Evolutionary conservation across 2,113 vertebrate species (phyloP).

Genomic region (Excalfactoria chinensis): DNA sequence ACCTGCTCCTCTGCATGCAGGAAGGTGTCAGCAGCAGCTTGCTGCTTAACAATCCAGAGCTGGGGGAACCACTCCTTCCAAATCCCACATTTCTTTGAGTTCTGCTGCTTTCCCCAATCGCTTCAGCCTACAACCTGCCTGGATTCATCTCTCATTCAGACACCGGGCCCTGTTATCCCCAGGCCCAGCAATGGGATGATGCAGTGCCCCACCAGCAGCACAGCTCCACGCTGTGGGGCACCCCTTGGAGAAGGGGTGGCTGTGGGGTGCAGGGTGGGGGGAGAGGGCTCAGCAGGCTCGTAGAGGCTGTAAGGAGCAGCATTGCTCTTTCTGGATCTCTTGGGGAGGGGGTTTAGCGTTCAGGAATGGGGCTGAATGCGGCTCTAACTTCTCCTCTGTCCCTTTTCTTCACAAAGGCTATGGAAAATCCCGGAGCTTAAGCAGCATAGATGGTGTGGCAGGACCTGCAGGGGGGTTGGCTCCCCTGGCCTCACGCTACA

Average conservation of each 20-base stretch:
- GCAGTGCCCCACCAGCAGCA: background rate
- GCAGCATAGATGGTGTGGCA: conserved; percentile 64
- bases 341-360: background rate
- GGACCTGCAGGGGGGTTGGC: conserved; percentile 62
- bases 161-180: too few species aligned
- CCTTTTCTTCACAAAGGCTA: conserved; percentile 75
- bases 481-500: conserved; percentile 56
- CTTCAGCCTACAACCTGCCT: conserved; percentile 38
- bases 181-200: background rate
- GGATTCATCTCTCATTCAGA: conserved; percentile 8
- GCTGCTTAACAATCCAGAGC: background rate
- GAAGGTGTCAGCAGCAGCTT: conserved; percentile 44
- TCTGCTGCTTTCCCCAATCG: background rate
- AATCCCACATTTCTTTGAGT: conserved; percentile 8
- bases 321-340: rapidly evolving
- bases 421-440: conserved; percentile 73
- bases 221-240: background rate
- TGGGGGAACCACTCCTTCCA: background rate
- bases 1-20: conserved; percentile 1
- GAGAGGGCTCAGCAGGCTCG: background rate
- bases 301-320: background rate
- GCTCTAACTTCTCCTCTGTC: conserved; percentile 44
- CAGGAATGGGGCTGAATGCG: background rate
- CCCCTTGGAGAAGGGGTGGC: background rate
- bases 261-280: background rate